These are phyloP conservation scores for Epirrhoe alternata DNA, from an alignment of 2,888 invertebrate genomes.

Conservation along the genomic window DNA sequence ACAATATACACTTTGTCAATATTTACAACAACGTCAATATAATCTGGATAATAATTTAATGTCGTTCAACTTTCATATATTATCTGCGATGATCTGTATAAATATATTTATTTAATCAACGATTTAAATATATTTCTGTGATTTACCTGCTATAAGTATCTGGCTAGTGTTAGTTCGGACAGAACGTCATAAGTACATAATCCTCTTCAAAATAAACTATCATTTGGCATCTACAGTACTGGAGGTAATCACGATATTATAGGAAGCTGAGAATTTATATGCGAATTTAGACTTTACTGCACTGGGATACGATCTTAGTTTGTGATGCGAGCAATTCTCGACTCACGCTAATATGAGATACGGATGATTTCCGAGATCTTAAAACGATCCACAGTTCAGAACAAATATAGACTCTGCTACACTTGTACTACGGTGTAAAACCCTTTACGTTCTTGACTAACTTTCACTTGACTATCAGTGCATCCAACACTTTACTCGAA, in stretches of 20 bases:
- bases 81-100: conserved; percentile 28
- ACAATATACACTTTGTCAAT: conserved; percentile 32
- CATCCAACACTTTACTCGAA: neutral
- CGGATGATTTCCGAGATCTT: neutral
- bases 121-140: conserved; percentile 24
- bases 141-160: conserved; percentile 4
- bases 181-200: conserved; percentile 24
- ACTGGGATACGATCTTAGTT: conserved; percentile 16
- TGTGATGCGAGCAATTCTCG: conserved; percentile 15
- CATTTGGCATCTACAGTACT: conserved; percentile 31
- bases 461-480: neutral
- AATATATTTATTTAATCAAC: conserved; percentile 25
- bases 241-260: conserved; percentile 33
- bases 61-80: conserved; percentile 25
- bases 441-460: neutral
- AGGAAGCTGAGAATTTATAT: conserved; percentile 19
- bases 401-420: conserved; percentile 4
- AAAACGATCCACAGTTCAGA: too few species aligned
- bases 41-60: conserved; percentile 30
- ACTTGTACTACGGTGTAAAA: conserved; percentile 6
- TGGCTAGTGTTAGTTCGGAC: conserved; percentile 17
- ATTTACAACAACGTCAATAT: conserved; percentile 45
- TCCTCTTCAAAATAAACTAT: conserved; percentile 28
- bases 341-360: neutral
- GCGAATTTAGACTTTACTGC: conserved; percentile 16